Conservation (phyloP, 37 sponge, comb jelly and placozoan species). For the Agelas oroides region DNA sequence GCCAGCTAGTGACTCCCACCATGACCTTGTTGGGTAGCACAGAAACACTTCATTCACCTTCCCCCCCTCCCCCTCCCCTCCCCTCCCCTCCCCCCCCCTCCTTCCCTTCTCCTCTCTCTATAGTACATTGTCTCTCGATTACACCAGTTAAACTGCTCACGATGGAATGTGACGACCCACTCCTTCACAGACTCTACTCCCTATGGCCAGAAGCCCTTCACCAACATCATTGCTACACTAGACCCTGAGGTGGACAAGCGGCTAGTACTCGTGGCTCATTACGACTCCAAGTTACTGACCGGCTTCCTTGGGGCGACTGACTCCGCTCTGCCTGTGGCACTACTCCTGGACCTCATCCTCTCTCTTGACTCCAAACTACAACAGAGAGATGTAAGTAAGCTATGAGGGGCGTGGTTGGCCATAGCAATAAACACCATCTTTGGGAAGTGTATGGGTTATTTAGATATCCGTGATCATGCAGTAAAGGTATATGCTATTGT, state of each 20-base stretch:
- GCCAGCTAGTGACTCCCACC: no score
- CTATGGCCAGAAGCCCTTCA: conserved; percentile 76
- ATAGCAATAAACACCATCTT: no score
- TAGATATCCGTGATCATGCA: no score
- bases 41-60: no score
- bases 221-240: conserved; percentile 94
- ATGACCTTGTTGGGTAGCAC: no score
- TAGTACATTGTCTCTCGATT: conserved; percentile 85
- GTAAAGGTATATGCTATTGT: no score
- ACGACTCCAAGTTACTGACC: conserved; percentile 87
- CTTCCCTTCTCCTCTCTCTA: not conserved
- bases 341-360: conserved; percentile 85
- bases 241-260: conserved; percentile 80
- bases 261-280: conserved; percentile 88
- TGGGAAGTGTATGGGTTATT: no score
- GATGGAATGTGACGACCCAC: conserved; percentile 87
- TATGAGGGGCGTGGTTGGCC: not conserved
- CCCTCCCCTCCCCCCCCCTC: not conserved
- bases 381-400: conserved; percentile 36
- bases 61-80: not conserved
- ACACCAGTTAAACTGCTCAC: conserved; percentile 66
- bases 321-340: conserved; percentile 97
- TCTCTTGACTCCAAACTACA: conserved; percentile 76
- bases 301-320: conserved; percentile 95
- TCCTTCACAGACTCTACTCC: conserved; percentile 79